Percentiles rank a stretch among this genome's conserved stretches.
phyloP scores from a whole-genome alignment of 2,888 invertebrate species.

The Alloplasta piceator region DNA sequence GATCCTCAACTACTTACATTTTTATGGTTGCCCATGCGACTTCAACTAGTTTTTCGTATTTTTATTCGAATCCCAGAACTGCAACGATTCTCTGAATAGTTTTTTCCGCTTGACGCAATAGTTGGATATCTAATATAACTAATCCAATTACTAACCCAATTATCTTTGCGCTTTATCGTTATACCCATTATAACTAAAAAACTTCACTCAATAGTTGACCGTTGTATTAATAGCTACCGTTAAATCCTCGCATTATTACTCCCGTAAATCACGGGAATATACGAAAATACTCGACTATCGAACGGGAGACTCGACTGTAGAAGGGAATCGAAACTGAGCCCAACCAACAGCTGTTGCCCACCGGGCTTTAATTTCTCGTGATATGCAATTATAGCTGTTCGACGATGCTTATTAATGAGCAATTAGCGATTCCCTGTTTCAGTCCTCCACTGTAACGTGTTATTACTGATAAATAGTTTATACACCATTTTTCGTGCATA shows the following conservation, averaged over 20 bases:
- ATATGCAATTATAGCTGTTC: slow-evolving; percentile 51
- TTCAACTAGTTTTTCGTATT: no score
- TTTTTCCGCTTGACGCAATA: not conserved
- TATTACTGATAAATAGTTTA: no score
- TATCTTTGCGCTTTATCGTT: not conserved
- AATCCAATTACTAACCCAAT: not conserved
- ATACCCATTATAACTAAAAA: not conserved
- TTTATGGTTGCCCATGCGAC: no score
- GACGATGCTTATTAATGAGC: slow-evolving; percentile 45
- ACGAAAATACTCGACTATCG: not conserved
- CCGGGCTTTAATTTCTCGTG: slow-evolving; percentile 40
- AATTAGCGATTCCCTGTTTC: slow-evolving; percentile 30
- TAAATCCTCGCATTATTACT: not conserved
- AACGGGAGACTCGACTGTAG: not conserved
- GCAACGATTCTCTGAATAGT: no score
- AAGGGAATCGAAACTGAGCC: not conserved
- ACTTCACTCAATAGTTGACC: no score
- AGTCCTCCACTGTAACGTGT: not conserved
- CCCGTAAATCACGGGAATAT: not conserved
- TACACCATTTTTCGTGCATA: no score
- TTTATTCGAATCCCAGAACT: no score
- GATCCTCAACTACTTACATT: no score
- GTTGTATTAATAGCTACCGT: no score
- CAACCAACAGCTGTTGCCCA: slow-evolving; percentile 12
- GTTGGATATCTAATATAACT: not conserved